Evolutionary conservation across 2,113 vertebrate genomes (phyloP), one percentile per base, ranked within the genome.

Genomic region (Hemibagrus wyckioides): DNA sequence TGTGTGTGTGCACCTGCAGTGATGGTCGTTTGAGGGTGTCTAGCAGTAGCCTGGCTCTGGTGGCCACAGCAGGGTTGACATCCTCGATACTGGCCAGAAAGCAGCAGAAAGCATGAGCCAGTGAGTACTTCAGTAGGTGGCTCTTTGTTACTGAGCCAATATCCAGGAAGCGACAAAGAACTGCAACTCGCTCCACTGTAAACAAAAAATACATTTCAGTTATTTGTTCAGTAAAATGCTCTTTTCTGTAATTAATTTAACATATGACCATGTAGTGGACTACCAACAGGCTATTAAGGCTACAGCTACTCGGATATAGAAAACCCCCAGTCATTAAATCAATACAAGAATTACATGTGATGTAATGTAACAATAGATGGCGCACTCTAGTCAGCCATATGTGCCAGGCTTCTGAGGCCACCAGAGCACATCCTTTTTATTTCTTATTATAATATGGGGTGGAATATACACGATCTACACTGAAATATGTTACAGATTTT

Each of bases 61-160:
- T 99, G 83, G 98, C 98, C 91, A 99, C 98, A 1, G 98, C 97
- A 0, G 98, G 98, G 91, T 99, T 99, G 39, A 98, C 98, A n/a
- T 99, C 98, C 91, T 99, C 98, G 90, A 99, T 96, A 1, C 97
- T 97, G 9, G 97, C 96, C 93, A 99, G 94, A 88, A 99, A 98
- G 94, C 97, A 99, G 95, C 98, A 99, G 94, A 99, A 99, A 41
- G 97, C 97, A 0, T 99, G 98, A 10, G 98, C 97, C 92, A 99
- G 92, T 0, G 98, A 97, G 76, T 99, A 99, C 90, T 99, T 99
- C 89, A 99, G 94, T 71, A 98, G 86, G 90, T 99, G 98, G 93
- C 99, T 99, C 94, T 99, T 99, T n/a, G 97, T 98, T 91, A 99
- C 97, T 0, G 98, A 98, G 23, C 97, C 95, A 82, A 99, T 99